Conservation (phyloP, 1,140 invertebrate species). For the Eubasilissa regina region DNA sequence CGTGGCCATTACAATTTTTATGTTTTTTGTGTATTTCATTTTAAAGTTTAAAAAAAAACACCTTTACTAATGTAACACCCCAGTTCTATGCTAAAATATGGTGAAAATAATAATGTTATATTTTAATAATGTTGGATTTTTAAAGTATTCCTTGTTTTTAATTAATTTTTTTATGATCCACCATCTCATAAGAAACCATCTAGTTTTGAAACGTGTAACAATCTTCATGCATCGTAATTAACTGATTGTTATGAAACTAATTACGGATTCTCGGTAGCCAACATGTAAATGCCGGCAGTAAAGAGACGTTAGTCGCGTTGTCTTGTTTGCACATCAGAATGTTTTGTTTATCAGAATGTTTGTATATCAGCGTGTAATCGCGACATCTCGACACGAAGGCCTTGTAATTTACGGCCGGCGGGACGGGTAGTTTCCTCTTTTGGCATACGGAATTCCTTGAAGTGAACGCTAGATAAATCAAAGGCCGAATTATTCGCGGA, state of each 20-base stretch:
- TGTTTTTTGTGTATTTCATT: too few relatives aligned
- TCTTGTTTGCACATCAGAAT: slow-evolving; percentile 33
- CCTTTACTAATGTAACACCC: too few relatives aligned
- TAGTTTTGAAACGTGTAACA: too few relatives aligned
- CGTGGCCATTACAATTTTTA: too few relatives aligned
- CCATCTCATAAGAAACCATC: too few relatives aligned
- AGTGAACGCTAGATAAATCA: slow-evolving; percentile 54
- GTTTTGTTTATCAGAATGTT: slow-evolving; percentile 37
- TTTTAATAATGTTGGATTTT: too few relatives aligned
- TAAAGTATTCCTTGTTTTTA: too few relatives aligned
- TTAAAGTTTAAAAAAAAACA: too few relatives aligned
- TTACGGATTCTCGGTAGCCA: background rate
- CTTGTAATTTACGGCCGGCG: slow-evolving; percentile 36
- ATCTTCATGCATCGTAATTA: too few relatives aligned
- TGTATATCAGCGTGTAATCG: slow-evolving; percentile 30
- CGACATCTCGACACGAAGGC: slow-evolving; percentile 37
- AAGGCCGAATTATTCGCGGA: slow-evolving; percentile 53
- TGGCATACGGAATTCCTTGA: slow-evolving; percentile 37
- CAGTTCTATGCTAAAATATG: too few relatives aligned
- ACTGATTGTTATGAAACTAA: background rate
- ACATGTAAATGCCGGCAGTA: background rate
- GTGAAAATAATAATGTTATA: too few relatives aligned
- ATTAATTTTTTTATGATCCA: too few relatives aligned
- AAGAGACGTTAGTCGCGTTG: slow-evolving; percentile 26
- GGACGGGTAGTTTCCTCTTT: slow-evolving; percentile 29